Conservation (phyloP, 2,888 invertebrate species). For the Netelia inedita region DNA sequence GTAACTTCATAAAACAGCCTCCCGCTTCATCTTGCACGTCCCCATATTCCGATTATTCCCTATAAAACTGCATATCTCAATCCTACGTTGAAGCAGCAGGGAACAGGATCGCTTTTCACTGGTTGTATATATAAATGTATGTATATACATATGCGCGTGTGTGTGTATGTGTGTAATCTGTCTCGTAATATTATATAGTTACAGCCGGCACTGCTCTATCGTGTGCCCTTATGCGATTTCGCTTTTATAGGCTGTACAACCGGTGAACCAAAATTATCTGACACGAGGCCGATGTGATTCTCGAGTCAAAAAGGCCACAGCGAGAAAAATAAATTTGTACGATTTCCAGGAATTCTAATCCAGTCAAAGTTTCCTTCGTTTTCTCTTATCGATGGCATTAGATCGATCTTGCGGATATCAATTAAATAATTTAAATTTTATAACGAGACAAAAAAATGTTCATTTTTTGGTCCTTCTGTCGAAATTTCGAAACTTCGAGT, state of each 20-base stretch:
- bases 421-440: too few relatives aligned
- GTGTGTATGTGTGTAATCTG: conserved; percentile 42
- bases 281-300: conserved; percentile 30
- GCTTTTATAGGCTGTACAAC: conserved; percentile 62
- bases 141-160: conserved; percentile 15
- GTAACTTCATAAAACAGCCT: conserved; percentile 82
- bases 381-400: too few relatives aligned
- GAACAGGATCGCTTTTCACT: conserved; percentile 48
- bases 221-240: conserved; percentile 55
- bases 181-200: conserved; percentile 57
- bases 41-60: conserved; percentile 81
- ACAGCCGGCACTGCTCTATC: conserved; percentile 31
- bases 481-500: too few relatives aligned
- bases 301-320: conserved; percentile 44
- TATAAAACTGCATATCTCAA: conserved; percentile 83
- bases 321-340: conserved; percentile 26
- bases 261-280: conserved; percentile 64
- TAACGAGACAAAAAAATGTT: too few relatives aligned
- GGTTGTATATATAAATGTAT: conserved; percentile 9
- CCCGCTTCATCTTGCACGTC: conserved; percentile 57
- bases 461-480: too few relatives aligned
- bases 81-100: conserved; percentile 71
- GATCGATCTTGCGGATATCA: too few relatives aligned
- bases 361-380: too few relatives aligned
- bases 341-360: too few relatives aligned